Conservation (phyloP, 2,797 vertebrate genomes). For the Ataeniobius toweri region DNA sequence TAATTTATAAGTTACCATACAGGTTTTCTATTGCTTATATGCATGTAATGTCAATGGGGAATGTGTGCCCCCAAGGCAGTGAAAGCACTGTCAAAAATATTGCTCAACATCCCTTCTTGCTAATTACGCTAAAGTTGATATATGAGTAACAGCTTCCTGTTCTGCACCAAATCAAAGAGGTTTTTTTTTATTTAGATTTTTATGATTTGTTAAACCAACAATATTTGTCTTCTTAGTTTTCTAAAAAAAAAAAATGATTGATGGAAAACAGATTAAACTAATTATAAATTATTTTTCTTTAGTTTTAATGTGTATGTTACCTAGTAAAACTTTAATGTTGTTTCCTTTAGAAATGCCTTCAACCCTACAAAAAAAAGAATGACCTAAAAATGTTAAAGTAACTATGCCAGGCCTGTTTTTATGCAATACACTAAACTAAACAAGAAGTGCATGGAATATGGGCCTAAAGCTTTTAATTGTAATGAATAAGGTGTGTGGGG, state of each 20-base stretch:
- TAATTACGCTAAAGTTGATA: neutral
- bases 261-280: no score
- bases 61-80: neutral
- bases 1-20: neutral
- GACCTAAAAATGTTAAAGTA: neutral
- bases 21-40: neutral
- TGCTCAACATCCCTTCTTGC: no score
- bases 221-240: neutral
- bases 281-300: neutral
- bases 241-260: neutral
- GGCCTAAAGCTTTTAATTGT: neutral
- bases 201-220: no score
- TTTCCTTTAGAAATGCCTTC: neutral
- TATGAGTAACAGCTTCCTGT: neutral
- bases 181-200: neutral
- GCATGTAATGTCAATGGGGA: neutral
- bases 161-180: no score
- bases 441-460: neutral
- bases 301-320: neutral
- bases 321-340: neutral
- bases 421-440: neutral
- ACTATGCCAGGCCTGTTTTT: neutral
- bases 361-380: neutral
- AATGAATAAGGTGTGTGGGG: neutral
- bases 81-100: neutral